Evolutionary conservation across 2,797 vertebrate species (phyloP).

Genomic region (Chrosomus eos): DNA sequence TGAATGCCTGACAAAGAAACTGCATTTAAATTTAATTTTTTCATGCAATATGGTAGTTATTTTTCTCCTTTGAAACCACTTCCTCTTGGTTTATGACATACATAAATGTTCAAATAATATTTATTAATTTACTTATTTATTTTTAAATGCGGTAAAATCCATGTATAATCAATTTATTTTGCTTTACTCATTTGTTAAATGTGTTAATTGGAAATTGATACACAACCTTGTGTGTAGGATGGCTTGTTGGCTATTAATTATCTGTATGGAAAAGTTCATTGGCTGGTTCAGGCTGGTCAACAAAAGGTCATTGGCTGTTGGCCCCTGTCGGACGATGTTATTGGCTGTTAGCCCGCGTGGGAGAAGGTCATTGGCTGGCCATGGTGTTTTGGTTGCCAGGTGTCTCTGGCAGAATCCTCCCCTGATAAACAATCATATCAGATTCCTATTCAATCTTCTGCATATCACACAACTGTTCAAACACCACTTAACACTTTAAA

Average conservation of each 20-base stretch:
- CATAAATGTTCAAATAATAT: neutral
- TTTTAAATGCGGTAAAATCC: neutral
- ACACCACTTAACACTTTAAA: constrained; percentile 18
- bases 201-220: constrained; percentile 3
- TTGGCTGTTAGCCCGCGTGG: constrained; percentile 57
- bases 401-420: constrained; percentile 55
- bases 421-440: constrained; percentile 57
- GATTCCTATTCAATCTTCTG: constrained; percentile 45
- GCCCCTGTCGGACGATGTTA: constrained; percentile 48
- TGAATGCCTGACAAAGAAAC: neutral
- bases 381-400: constrained; percentile 60
- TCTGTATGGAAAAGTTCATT: constrained; percentile 32
- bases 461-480: constrained; percentile 20
- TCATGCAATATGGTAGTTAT: neutral
- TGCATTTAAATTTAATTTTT: neutral
- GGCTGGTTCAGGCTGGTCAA: constrained; percentile 54
- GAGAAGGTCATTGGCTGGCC: constrained; percentile 64
- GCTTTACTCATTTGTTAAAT: neutral
- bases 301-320: constrained; percentile 57
- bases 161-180: neutral
- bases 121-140: neutral
- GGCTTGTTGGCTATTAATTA: constrained; percentile 14
- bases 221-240: neutral
- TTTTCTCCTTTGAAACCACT: neutral
- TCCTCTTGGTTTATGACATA: neutral